Evolutionary conservation across 2,888 invertebrate species (phyloP), one percentile per base, ranked within the genome.

Genomic region (Nemoura dubitans): DNA sequence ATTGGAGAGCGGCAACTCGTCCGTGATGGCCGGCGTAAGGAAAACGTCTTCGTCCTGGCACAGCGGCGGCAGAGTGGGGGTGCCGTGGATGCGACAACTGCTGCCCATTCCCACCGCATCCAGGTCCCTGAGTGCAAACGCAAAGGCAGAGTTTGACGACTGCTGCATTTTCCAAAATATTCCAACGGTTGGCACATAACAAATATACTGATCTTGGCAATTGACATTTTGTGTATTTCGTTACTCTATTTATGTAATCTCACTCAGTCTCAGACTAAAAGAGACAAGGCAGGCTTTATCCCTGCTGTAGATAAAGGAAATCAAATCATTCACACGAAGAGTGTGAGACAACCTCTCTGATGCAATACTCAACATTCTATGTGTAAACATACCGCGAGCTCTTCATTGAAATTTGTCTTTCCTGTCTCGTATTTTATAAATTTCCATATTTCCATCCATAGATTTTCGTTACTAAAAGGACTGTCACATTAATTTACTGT

Each of bases 61-160:
- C 59, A 87, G 87, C 87, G 90, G 92, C 90, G 88, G 88, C 80
- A 87, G 87, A 16, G 88, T 89, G 14, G 89, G 90, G 78, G 92
- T 93, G 88, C 95, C 94, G 90, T 93, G 94, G 89, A 94, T 93
- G 89, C 93, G 92, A 90, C 94, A 94, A 36, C 86, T 86, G 43
- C 93, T 92, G 87, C 92, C 92, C 89, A 93, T 90, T 86, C 93
- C 92, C 26, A 84, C 28, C 86, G 93, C 93, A 90, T 93, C 94
- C 90, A 93, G 89, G 89, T 94, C 93, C 89, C 94, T 93, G 89
- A n/a, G 89, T 89, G 16, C 27, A 25, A 5, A 76, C 5, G 3
- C 10, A 3, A 36, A 36, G 10, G 10, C 36, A 36, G 36, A 36
- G 10, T n/a, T n/a, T n/a, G n/a, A n/a, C n/a, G n/a, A n/a, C n/a